phyloP scores from a whole-genome alignment of 2,797 vertebrate species.

The Coracias cyanogaster region DNA sequence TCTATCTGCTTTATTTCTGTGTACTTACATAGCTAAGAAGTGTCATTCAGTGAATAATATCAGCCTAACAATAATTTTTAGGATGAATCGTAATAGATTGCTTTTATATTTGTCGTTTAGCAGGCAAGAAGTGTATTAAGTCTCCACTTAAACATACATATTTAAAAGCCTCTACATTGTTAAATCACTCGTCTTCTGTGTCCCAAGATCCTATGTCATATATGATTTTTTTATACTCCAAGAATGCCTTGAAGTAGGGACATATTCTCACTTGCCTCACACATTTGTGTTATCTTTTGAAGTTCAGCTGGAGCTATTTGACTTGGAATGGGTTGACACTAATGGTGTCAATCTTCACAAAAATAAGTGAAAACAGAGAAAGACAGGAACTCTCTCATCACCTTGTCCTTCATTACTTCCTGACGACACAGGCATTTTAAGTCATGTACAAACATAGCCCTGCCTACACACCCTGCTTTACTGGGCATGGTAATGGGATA shows the following conservation, averaged over 20 bases:
- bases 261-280: background rate
- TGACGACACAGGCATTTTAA: background rate
- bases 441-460: conserved; percentile 53
- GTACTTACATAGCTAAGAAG: background rate
- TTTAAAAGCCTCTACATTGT: background rate
- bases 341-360: background rate
- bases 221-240: background rate
- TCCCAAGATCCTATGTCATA: background rate
- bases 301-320: background rate
- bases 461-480: conserved; percentile 44
- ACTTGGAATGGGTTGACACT: background rate
- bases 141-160: background rate
- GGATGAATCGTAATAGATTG: conserved; percentile 16
- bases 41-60: conserved; percentile 3
- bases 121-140: background rate
- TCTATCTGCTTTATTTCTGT: conserved; percentile 14
- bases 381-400: background rate
- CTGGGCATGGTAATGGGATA: background rate
- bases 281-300: background rate
- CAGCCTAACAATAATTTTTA: background rate
- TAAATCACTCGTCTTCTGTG: background rate
- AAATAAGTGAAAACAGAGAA: background rate
- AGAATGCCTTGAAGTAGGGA: background rate
- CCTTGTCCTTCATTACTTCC: background rate
- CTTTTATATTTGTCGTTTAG: background rate